Evolutionary conservation across 2,113 vertebrate genomes (phyloP).

Genomic region (Uria aalge): DNA sequence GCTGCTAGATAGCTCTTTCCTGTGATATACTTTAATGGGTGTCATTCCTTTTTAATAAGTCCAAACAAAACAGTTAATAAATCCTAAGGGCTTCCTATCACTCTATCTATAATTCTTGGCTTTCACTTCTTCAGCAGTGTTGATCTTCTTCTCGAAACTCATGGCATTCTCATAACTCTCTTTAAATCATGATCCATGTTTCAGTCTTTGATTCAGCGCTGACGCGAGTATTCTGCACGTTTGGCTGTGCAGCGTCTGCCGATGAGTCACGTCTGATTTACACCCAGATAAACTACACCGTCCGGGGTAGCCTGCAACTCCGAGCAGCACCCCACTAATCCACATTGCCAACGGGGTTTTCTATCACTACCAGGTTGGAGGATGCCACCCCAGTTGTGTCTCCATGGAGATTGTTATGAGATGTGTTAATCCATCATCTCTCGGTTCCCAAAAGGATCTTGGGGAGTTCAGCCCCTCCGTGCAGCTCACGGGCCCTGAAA

Average conservation of each 20-base stretch:
- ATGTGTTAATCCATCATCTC: background rate
- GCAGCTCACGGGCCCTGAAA: background rate
- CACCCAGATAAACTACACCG: background rate
- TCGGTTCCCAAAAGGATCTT: background rate
- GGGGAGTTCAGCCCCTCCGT: background rate
- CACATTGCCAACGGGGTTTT: background rate
- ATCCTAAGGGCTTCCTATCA: slow-evolving; percentile 31
- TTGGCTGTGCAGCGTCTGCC: background rate
- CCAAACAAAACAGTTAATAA: slow-evolving; percentile 68
- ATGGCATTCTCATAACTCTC: slow-evolving; percentile 14
- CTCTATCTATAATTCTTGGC: slow-evolving; percentile 23
- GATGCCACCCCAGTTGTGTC: background rate
- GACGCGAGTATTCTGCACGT: background rate
- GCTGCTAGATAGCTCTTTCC: slow-evolving; percentile 14
- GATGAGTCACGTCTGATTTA: slow-evolving; percentile 47
- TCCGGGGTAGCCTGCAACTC: background rate
- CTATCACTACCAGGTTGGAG: background rate
- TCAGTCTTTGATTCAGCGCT: slow-evolving; percentile 34
- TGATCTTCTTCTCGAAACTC: background rate
- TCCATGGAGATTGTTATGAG: slow-evolving; percentile 16
- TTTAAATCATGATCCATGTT: slow-evolving; percentile 7
- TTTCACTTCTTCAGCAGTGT: background rate
- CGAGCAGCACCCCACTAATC: background rate
- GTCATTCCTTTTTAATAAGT: slow-evolving; percentile 51
- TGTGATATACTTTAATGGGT: slow-evolving; percentile 25